These are phyloP conservation scores for Oceanodroma tethys DNA, from an alignment of 2,113 vertebrate species.

Conservation along the genomic window DNA sequence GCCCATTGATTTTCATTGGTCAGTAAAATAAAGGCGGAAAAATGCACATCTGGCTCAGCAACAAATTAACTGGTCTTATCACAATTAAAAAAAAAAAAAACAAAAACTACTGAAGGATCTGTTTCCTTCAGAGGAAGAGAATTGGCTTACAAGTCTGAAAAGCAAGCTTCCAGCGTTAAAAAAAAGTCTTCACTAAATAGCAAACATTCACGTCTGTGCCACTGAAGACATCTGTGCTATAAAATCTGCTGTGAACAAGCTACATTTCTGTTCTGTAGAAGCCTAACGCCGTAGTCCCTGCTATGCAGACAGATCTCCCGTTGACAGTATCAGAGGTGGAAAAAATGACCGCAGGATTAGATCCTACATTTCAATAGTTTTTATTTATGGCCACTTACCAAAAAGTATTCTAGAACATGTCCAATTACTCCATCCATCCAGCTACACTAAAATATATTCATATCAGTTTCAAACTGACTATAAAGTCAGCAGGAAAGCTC, in stretches of 20 bases:
- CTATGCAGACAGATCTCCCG: background rate
- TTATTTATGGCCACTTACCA: slow-evolving; percentile 17
- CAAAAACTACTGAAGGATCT: background rate
- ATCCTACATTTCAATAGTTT: background rate
- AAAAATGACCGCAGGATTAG: background rate
- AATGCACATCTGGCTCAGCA: background rate
- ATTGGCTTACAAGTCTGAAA: background rate
- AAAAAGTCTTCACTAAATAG: background rate
- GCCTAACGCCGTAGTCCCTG: background rate
- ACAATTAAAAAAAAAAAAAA: background rate
- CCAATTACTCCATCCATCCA: background rate
- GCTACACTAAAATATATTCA: background rate
- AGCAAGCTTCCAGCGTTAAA: background rate
- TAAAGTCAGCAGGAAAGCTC: background rate
- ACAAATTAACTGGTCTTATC: background rate
- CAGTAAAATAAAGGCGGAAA: background rate
- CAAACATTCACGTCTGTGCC: background rate
- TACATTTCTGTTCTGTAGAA: background rate
- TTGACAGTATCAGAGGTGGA: background rate
- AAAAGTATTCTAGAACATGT: background rate
- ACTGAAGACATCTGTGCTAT: background rate
- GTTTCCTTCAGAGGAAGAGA: too few species aligned
- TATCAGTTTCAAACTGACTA: background rate
- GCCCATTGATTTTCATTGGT: background rate
- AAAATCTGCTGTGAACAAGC: slow-evolving; percentile 14